Evolutionary conservation across 2,888 invertebrate genomes (phyloP).

Genomic region (Macaria notata): DNA sequence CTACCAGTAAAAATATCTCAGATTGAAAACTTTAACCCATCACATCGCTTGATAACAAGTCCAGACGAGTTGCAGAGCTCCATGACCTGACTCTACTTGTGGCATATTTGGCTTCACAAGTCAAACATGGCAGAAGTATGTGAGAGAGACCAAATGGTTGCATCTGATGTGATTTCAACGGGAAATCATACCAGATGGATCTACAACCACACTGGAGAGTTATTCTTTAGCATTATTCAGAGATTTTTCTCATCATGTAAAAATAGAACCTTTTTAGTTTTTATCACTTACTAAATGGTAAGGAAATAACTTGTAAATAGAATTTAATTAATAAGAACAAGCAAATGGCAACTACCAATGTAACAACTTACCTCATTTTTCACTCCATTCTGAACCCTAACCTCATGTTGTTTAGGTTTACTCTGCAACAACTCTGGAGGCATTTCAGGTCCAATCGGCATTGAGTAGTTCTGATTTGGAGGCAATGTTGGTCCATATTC

Average conservation of each 20-base stretch:
- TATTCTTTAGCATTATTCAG: constrained; percentile 56
- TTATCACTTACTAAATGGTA: too few relatives aligned
- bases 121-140: constrained; percentile 42
- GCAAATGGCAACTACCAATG: too few relatives aligned
- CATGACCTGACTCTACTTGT: constrained; percentile 32
- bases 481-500: constrained; percentile 68
- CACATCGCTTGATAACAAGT: constrained; percentile 55
- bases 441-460: constrained; percentile 70
- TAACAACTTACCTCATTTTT: constrained; percentile 44
- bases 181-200: constrained; percentile 39
- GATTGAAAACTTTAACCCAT: constrained; percentile 80
- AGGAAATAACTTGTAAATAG: too few relatives aligned
- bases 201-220: constrained; percentile 43
- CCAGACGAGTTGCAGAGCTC: constrained; percentile 43
- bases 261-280: too few relatives aligned
- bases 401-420: constrained; percentile 38
- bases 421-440: constrained; percentile 47
- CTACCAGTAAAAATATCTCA: constrained; percentile 48
- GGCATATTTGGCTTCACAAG: constrained; percentile 32
- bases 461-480: constrained; percentile 56
- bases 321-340: too few relatives aligned
- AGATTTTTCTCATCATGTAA: constrained; percentile 58
- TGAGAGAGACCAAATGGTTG: constrained; percentile 31
- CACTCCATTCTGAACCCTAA: constrained; percentile 31
- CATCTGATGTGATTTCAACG: constrained; percentile 18